These are phyloP conservation scores for Chitala chitala DNA, from an alignment of 2,113 vertebrate species.

Conservation along the genomic window DNA sequence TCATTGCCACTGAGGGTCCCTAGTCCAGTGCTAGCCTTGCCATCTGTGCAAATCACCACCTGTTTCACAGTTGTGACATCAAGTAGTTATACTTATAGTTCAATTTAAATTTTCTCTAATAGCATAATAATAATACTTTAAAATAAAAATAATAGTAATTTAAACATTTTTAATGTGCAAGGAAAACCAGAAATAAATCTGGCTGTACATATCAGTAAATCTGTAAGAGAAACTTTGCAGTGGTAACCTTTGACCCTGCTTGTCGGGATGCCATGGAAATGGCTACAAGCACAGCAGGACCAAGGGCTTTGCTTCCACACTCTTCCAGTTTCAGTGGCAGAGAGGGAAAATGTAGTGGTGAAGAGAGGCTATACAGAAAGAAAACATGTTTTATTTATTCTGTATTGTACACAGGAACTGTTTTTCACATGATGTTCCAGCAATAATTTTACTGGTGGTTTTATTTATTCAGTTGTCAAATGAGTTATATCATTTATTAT, in stretches of 20 bases:
- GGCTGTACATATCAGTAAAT: not conserved
- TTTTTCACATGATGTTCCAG: not conserved
- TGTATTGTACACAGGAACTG: not conserved
- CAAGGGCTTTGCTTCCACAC: slow-evolving; percentile 60
- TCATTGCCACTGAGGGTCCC: slow-evolving; percentile 61
- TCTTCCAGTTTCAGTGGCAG: slow-evolving; percentile 47
- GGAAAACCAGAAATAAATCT: not conserved
- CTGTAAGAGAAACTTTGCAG: not conserved
- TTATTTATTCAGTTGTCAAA: not conserved
- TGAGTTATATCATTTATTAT: not conserved
- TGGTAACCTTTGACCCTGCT: slow-evolving; percentile 62
- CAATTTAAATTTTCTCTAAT: not conserved
- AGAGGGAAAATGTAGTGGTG: not conserved
- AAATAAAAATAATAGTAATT: too few relatives aligned
- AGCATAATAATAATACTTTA: not conserved
- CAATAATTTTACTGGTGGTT: not conserved
- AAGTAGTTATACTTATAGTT: not conserved
- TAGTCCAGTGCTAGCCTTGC: slow-evolving; percentile 63
- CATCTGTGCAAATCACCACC: slow-evolving; percentile 70
- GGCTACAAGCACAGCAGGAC: slow-evolving; percentile 61
- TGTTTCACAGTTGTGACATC: slow-evolving; percentile 36
- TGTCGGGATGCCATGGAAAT: slow-evolving; percentile 61
- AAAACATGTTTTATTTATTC: not conserved
- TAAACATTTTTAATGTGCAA: not conserved
- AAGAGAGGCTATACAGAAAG: not conserved